These are phyloP conservation scores for Epinotia bilunana DNA, from an alignment of 2,888 invertebrate genomes.

Conservation along the genomic window DNA sequence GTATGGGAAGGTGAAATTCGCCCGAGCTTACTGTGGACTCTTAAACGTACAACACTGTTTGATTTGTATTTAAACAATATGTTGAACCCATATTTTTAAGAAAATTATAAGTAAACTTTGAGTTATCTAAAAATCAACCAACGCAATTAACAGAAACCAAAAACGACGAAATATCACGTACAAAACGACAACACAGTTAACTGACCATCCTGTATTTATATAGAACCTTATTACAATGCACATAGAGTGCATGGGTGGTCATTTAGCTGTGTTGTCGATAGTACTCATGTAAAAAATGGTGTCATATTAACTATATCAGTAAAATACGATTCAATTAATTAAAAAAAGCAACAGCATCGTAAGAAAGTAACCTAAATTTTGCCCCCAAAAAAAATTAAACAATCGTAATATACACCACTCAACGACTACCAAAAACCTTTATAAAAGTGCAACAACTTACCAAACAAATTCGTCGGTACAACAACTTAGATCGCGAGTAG, in stretches of 20 bases:
- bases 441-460: constrained; percentile 24
- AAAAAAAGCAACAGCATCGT: background rate
- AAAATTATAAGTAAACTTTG: too few species aligned
- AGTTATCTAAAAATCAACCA: background rate
- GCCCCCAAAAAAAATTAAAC: background rate
- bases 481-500: constrained; percentile 65
- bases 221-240: too few species aligned
- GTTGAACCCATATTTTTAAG: too few species aligned
- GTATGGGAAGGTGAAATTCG: too few species aligned
- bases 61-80: too few species aligned
- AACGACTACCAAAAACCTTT: background rate
- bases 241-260: too few species aligned
- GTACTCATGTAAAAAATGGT: background rate
- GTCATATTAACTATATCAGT: background rate
- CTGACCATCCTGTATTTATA: too few species aligned
- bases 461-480: constrained; percentile 26
- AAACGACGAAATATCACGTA: background rate
- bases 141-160: background rate
- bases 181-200: too few species aligned
- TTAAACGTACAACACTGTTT: too few species aligned
- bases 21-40: too few species aligned
- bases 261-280: too few species aligned
- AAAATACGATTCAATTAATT: background rate
- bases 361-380: background rate
- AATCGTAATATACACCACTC: background rate